Base-by-base conservation (phyloP, 2,113 vertebrate species). In the Herpailurus yagouaroundi region DNA sequence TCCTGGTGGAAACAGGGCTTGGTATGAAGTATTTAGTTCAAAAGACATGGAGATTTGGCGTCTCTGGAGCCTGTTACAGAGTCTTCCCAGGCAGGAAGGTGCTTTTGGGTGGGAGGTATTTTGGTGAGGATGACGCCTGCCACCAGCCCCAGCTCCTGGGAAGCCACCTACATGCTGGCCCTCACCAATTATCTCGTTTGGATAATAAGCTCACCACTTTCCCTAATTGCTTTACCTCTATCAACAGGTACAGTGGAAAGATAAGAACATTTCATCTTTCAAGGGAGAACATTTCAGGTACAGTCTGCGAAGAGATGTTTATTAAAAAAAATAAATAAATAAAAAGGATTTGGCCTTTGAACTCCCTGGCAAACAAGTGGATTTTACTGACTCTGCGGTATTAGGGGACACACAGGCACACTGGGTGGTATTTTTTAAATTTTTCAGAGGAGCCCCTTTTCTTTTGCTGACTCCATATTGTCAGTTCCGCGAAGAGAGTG, bases 111-210 rank as follows among this genome's bases (percentile, higher is more conserved):
- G 41, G 27, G 36, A 85, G 23, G 21, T 21, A n/a, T 83, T 71
- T 45, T 29, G 38, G 21, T 29, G 52, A 77, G 92, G 69, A 19
- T 66, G 45, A 36, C 0, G 2, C 7, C 45, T 77, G 33, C 55
- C 10, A 3, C 38, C 45, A 4, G 38, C 50, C 36, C 4, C 19
- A 68, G 31, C 21, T 97, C 87, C 91, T 95, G 89, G 93, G 93
- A 97, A 96, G 71, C n/a, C 57, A 92, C 77, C 63, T 57, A 50
- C 48, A 7, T 52, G 19, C 7, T 9, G 38, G n/a, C 27, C 76
- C 71, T 94, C 83, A 90, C 82, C 92, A 87, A 91, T 98, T 96
- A 98, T 33, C 87, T 95, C 52, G 89, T 94, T 96, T 98, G 94
- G 66, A 88, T 97, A 95, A 97, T 94, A 92, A 95, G 64, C 55